phyloP scores from a whole-genome alignment of 2,888 invertebrate species.

The Nezara viridula region DNA sequence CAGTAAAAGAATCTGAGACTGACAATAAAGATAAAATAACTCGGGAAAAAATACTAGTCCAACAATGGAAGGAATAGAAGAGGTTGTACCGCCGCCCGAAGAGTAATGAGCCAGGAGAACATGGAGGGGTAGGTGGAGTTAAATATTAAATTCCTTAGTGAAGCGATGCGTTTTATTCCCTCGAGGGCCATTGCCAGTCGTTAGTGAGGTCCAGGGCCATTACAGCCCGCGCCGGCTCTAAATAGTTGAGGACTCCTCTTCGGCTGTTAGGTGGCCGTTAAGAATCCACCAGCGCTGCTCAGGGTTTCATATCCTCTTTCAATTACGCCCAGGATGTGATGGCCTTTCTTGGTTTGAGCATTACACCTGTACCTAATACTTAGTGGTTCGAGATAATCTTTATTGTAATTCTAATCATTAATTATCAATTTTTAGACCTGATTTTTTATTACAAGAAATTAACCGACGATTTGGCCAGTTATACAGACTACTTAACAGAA shows the following conservation, averaged over 20 bases:
- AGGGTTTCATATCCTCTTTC: not conserved
- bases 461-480: too few relatives aligned
- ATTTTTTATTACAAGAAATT: too few relatives aligned
- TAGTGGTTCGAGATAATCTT: not conserved
- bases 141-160: slow-evolving; percentile 12
- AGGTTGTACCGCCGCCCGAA: not conserved
- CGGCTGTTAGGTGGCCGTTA: too few relatives aligned
- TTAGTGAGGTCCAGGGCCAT: not conserved
- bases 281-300: not conserved
- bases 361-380: not conserved
- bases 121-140: not conserved
- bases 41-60: too few relatives aligned
- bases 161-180: not conserved
- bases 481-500: too few relatives aligned
- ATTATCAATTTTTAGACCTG: too few relatives aligned
- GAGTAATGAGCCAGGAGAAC: not conserved
- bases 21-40: too few relatives aligned
- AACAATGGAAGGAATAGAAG: not conserved
- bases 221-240: not conserved
- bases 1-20: too few relatives aligned
- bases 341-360: not conserved
- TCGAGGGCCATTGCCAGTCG: not conserved
- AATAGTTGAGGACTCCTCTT: not conserved
- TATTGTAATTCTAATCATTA: too few relatives aligned
- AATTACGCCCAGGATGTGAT: not conserved